Base-by-base conservation (phyloP, 1,140 invertebrate species). In the Telenomus remus region DNA sequence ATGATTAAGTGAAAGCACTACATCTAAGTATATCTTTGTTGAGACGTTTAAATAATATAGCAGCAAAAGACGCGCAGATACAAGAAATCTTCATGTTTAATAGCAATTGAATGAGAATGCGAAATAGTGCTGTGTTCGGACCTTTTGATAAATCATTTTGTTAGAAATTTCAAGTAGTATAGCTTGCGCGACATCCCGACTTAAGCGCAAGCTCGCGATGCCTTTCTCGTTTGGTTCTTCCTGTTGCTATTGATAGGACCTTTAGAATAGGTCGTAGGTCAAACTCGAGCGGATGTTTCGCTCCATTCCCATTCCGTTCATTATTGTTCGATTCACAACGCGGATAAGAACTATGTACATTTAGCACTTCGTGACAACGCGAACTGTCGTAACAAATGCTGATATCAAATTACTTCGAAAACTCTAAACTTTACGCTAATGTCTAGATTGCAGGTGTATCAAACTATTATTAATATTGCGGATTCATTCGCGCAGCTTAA, bases 141-240 rank as follows among this genome's bases (percentile, higher is more conserved):
- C n/a, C 75, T 78, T 74, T 72, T 68, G 76, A 80, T 76, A 80
- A 80, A 76, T 80, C 75, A 79, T 79, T 71, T 66, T 56, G 70
- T 76, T 79, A 66, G 78, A 79, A 79, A 76, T 79, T 79, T 79
- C 70, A 77, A 79, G 74, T 79, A 54, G 57, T 59, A 59, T 66
- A 66, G 66, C 66, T 51, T 42, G 10, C 39, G 66, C 61, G 73
- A 76, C 66, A 71, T 71, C 66, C 66, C 19, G 33, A 57, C 8
- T 50, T 71, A 49, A 53, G 49, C 42, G 47, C 73, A 76, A 61
- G 70, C 73, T 66, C 66, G 35, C 48, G 42, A 43, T 56, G 43
- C 51, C 54, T 70, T 70, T 59, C 65, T 57, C 55, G 63, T 64
- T 71, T 56, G 15, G 51, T 34, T 64, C 74, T 72, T 72, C 63